Evolutionary conservation across 2,113 vertebrate species (phyloP).

Genomic region (Podarcis raffonei): DNA sequence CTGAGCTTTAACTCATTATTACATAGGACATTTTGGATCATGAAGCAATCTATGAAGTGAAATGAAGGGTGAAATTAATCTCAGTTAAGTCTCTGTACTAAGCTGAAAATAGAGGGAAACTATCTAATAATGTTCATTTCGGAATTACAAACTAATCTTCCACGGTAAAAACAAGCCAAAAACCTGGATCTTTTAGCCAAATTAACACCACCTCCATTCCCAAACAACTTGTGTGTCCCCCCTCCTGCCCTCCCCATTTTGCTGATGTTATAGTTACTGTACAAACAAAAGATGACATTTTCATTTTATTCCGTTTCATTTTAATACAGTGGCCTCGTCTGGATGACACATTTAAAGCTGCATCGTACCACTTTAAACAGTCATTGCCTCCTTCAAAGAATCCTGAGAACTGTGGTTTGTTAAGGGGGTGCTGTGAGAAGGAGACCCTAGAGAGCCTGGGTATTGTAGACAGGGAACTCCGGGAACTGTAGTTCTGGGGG

Average conservation of each 20-base stretch:
- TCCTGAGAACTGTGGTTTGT: too few relatives aligned
- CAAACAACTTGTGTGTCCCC: too few relatives aligned
- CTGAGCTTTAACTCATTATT: background rate
- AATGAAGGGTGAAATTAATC: background rate
- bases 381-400: too few relatives aligned
- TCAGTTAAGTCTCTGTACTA: background rate
- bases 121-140: background rate
- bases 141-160: background rate
- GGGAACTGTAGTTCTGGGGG: too few relatives aligned
- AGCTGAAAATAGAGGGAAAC: background rate
- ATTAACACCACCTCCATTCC: too few relatives aligned
- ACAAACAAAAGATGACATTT: background rate
- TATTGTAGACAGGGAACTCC: too few relatives aligned
- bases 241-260: background rate
- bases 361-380: too few relatives aligned
- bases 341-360: too few relatives aligned
- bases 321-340: too few relatives aligned
- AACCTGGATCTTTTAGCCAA: background rate
- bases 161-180: background rate
- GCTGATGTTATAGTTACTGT: background rate
- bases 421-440: too few relatives aligned
- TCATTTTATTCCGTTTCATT: background rate
- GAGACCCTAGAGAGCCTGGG: too few relatives aligned
- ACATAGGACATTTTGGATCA: background rate
- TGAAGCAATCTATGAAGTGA: background rate